phyloP scores from a whole-genome alignment of 2,888 invertebrate genomes.

The Trissoscelio sp. region DNA sequence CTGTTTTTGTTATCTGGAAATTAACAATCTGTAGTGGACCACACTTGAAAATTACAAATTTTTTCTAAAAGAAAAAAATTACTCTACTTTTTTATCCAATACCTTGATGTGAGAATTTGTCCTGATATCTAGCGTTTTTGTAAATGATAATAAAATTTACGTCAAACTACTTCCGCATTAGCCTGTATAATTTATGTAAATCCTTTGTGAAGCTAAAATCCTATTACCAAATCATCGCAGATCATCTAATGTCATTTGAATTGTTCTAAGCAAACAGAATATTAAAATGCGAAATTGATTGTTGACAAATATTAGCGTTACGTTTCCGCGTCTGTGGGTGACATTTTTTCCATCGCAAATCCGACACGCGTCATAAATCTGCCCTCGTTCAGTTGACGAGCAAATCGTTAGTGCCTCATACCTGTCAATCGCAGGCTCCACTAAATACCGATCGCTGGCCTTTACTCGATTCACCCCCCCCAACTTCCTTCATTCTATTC shows the following conservation, averaged over 20 bases:
- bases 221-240: too few species aligned
- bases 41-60: too few species aligned
- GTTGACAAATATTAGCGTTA: constrained; percentile 53
- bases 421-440: constrained; percentile 81
- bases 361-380: constrained; percentile 69
- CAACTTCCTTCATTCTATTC: constrained; percentile 68
- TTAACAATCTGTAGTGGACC: too few species aligned
- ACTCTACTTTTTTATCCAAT: too few species aligned
- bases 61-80: too few species aligned
- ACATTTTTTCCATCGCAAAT: constrained; percentile 63
- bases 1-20: too few species aligned
- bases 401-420: constrained; percentile 75
- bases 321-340: constrained; percentile 51
- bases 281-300: constrained; percentile 22
- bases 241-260: constrained; percentile 1
- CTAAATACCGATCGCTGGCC: constrained; percentile 82
- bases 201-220: too few species aligned
- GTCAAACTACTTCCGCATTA: too few species aligned
- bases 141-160: too few species aligned
- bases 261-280: constrained; percentile 11
- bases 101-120: too few species aligned
- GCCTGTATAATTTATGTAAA: too few species aligned
- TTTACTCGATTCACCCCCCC: constrained; percentile 76
- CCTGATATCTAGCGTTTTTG: too few species aligned
- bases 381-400: constrained; percentile 68